Conservation (phyloP, 64 coral and sea anemone species). For the Stichodactyla helianthus region DNA sequence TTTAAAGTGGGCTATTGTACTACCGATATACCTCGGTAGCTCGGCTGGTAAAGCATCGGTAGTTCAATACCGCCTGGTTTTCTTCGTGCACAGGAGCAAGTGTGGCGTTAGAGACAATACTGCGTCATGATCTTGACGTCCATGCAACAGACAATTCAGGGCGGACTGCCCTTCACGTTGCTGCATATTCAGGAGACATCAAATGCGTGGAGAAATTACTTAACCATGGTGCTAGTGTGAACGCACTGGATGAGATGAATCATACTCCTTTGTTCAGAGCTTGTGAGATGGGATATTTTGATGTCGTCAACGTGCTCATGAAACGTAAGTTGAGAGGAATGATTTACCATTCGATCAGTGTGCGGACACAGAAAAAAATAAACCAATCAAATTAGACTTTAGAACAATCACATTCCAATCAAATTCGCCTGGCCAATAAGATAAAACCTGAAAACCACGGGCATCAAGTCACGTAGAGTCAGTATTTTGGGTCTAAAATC, state of each 20-base stretch:
- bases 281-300: conserved; percentile 84
- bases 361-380: too few relatives aligned
- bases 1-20: too few relatives aligned
- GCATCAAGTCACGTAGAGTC: too few relatives aligned
- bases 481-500: too few relatives aligned
- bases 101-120: conserved; percentile 48
- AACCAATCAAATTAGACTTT: too few relatives aligned
- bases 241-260: conserved; percentile 65
- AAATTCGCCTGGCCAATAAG: too few relatives aligned
- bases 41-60: too few relatives aligned
- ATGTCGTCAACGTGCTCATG: conserved; percentile 65
- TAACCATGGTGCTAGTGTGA: conserved; percentile 50
- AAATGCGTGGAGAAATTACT: conserved; percentile 65
- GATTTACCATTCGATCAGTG: too few relatives aligned
- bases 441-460: too few relatives aligned
- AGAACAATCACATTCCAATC: too few relatives aligned
- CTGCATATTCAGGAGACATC: conserved; percentile 76
- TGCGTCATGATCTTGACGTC: conserved; percentile 58
- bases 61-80: neutral
- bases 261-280: conserved; percentile 91
- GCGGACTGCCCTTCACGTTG: conserved; percentile 79
- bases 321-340: conserved; percentile 26
- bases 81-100: neutral
- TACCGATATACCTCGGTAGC: too few relatives aligned
- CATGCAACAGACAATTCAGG: conserved; percentile 74